Evolutionary conservation across 1,140 invertebrate genomes (phyloP).

Genomic region (Bombus ignitus): DNA sequence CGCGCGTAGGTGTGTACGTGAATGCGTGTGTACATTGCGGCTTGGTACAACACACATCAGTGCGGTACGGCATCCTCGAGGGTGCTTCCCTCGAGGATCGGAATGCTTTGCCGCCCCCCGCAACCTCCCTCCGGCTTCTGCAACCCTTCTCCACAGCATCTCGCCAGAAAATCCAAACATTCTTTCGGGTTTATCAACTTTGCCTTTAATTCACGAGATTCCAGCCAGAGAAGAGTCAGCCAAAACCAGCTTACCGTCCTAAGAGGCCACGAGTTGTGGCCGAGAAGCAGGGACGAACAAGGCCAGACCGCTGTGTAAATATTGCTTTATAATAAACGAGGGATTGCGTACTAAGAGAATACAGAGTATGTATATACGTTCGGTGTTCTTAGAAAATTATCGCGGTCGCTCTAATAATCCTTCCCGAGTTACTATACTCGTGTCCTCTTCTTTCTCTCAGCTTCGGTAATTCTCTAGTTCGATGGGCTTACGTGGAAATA

Average conservation of each 20-base stretch:
- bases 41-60: conserved; percentile 36
- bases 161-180: conserved; percentile 67
- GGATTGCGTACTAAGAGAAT: background rate
- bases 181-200: conserved; percentile 71
- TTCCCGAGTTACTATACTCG: background rate
- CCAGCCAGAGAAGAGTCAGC: conserved; percentile 37
- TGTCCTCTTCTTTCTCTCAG: background rate
- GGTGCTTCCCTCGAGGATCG: conserved; percentile 59
- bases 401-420: conserved; percentile 8
- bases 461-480: too few relatives aligned
- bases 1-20: background rate
- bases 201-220: conserved; percentile 69
- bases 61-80: conserved; percentile 59
- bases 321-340: conserved; percentile 36
- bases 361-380: background rate
- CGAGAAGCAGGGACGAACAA: conserved; percentile 15
- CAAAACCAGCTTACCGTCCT: background rate
- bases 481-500: conserved; percentile 3
- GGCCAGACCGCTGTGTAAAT: conserved; percentile 33
- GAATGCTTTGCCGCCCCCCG: conserved; percentile 63
- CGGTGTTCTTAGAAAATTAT: background rate
- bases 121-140: conserved; percentile 26
- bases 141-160: conserved; percentile 37
- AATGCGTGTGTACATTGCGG: conserved; percentile 35
- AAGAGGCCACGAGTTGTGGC: background rate